Percentiles rank a stretch among this genome's conserved stretches.
Conservation (phyloP, 2,797 vertebrate genomes). For the Aldrovandia affinis region DNA sequence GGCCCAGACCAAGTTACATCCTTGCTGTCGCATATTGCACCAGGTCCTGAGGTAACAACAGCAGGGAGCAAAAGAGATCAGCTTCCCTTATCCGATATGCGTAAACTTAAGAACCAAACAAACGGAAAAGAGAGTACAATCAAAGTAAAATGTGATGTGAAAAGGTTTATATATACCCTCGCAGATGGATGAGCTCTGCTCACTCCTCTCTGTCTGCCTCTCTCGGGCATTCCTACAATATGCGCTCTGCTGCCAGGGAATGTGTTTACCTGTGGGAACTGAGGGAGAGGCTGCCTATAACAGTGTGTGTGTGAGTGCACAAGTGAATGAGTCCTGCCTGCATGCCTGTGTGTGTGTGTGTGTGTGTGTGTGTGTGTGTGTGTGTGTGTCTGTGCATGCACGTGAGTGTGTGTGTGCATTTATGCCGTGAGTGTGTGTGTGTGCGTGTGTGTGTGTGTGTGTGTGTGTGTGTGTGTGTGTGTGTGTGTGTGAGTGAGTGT, state of each 20-base stretch:
- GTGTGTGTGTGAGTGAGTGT: neutral
- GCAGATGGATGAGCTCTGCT: neutral
- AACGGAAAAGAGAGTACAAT: constrained; percentile 39
- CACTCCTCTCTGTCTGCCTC: neutral
- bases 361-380: constrained; percentile 11
- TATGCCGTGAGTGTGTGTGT: neutral
- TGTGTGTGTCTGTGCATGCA: neutral
- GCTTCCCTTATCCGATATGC: constrained; percentile 24
- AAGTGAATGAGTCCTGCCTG: no score
- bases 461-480: constrained; percentile 19
- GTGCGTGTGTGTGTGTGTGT: constrained; percentile 7
- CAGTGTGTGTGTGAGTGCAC: constrained; percentile 1
- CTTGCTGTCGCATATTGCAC: constrained; percentile 64
- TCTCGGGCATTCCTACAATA: neutral
- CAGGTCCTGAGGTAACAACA: constrained; percentile 47
- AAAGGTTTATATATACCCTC: constrained; percentile 5
- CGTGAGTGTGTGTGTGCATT: no score
- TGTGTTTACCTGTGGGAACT: constrained; percentile 39
- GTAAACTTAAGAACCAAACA: constrained; percentile 43
- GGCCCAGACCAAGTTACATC: constrained; percentile 48
- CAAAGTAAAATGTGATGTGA: constrained; percentile 26
- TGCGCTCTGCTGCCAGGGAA: neutral
- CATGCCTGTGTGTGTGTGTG: neutral
- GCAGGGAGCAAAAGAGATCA: constrained; percentile 50
- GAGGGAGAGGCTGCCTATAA: constrained; percentile 27